phyloP scores from a whole-genome alignment of 2,797 vertebrate genomes.

The Gallinago nigripennis region DNA sequence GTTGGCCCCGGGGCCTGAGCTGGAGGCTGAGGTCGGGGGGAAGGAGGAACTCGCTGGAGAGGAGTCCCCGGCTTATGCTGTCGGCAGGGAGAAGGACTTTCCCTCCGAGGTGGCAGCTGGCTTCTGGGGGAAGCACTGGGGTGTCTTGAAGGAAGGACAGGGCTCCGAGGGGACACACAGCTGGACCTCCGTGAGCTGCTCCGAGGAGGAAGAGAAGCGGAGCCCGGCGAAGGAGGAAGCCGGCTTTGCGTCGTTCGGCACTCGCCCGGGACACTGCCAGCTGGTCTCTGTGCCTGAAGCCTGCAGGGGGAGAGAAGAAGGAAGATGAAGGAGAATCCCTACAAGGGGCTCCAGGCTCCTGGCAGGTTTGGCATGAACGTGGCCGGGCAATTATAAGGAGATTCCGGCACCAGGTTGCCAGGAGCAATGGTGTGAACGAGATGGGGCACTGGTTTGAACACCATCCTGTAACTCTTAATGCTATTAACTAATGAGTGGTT shows the following conservation, averaged over 20 bases:
- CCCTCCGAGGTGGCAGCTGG: conserved; percentile 81
- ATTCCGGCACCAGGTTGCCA: not conserved
- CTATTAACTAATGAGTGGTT: not conserved
- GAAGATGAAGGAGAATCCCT: not conserved
- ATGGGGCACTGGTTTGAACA: not conserved
- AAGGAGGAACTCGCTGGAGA: conserved; percentile 57
- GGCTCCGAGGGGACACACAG: conserved; percentile 70
- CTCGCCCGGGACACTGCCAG: conserved; percentile 62
- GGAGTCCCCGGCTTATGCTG: conserved; percentile 73
- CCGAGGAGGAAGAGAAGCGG: conserved; percentile 45
- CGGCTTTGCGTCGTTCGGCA: conserved; percentile 75
- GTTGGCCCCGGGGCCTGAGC: conserved; percentile 49
- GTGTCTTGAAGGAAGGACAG: conserved; percentile 81
- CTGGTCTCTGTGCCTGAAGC: conserved; percentile 75
- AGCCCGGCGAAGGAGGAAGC: conserved; percentile 54
- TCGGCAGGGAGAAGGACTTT: conserved; percentile 90
- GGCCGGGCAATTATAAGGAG: not conserved
- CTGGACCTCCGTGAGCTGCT: conserved; percentile 77
- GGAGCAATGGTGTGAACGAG: not conserved
- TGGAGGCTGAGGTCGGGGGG: conserved; percentile 60
- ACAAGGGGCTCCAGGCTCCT: not conserved
- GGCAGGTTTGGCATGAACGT: not conserved
- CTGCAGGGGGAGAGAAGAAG: conserved; percentile 68
- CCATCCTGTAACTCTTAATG: not conserved
- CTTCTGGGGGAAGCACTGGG: conserved; percentile 85